Percentiles rank a stretch among this genome's conserved stretches.
These are phyloP conservation scores for Onthophagus taurus DNA, from an alignment of 1,140 invertebrate species.

Conservation along the genomic window DNA sequence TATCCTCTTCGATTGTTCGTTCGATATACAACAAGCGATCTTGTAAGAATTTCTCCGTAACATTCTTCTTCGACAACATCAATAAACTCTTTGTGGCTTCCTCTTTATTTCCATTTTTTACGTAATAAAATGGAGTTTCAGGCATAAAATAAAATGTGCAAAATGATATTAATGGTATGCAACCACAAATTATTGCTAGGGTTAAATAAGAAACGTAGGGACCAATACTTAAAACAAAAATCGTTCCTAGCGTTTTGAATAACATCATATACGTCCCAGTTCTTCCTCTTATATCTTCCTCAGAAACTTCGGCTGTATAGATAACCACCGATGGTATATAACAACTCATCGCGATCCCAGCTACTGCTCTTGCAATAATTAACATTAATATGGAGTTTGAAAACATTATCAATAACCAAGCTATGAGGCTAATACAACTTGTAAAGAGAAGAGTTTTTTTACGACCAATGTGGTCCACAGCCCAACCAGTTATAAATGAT, in stretches of 20 bases:
- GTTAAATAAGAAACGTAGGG: conserved; percentile 37
- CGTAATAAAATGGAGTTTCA: conserved; percentile 49
- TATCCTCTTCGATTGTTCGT: conserved; percentile 11
- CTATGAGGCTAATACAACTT: conserved; percentile 61
- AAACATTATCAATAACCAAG: conserved; percentile 65
- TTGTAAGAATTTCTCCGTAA: conserved; percentile 11
- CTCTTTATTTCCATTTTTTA: conserved; percentile 30
- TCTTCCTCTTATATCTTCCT: conserved; percentile 47
- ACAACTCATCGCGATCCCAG: conserved; percentile 71
- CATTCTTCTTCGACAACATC: conserved; percentile 7
- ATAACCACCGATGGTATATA: conserved; percentile 56
- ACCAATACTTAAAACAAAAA: conserved; percentile 46
- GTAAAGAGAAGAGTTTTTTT: conserved; percentile 61
- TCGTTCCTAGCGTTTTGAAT: conserved; percentile 49
- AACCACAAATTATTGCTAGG: conserved; percentile 33
- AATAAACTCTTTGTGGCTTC: conserved; percentile 8
- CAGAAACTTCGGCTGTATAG: conserved; percentile 53
- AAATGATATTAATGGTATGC: conserved; percentile 43
- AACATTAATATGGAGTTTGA: conserved; percentile 49
- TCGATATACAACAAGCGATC: conserved; percentile 16
- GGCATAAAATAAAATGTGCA: conserved; percentile 46
- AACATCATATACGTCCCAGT: conserved; percentile 48
- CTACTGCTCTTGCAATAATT: conserved; percentile 64
- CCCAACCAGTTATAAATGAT: conserved; percentile 49
- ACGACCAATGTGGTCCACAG: conserved; percentile 66